Evolutionary conservation across 2,888 invertebrate genomes (phyloP).

Genomic region (Leptarthrus brevirostris): DNA sequence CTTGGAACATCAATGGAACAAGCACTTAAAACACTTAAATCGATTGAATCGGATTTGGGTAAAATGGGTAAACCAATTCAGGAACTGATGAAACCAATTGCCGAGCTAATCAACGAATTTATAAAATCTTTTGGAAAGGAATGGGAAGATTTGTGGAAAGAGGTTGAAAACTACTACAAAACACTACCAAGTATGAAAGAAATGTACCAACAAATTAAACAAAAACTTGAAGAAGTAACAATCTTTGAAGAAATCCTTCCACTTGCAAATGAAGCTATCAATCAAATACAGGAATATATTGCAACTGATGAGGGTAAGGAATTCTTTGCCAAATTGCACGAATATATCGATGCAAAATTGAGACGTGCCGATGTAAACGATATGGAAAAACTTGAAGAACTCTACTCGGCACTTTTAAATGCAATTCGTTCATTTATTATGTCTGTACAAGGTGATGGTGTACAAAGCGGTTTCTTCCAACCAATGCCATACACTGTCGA

Average conservation of each 20-base stretch:
- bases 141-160: constrained; percentile 58
- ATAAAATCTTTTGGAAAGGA: constrained; percentile 63
- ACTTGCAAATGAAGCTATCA: constrained; percentile 67
- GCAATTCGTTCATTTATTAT: constrained; percentile 69
- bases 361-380: constrained; percentile 73
- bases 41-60: constrained; percentile 61
- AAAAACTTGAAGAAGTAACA: constrained; percentile 8
- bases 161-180: constrained; percentile 68
- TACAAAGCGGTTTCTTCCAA: constrained; percentile 51
- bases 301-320: constrained; percentile 75
- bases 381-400: constrained; percentile 71
- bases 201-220: constrained; percentile 57
- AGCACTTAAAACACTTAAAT: constrained; percentile 58
- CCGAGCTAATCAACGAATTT: constrained; percentile 65
- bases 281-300: constrained; percentile 70
- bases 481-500: constrained; percentile 65
- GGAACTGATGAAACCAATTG: constrained; percentile 63
- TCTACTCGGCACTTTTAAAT: constrained; percentile 71
- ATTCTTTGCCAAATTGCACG: constrained; percentile 71
- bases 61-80: constrained; percentile 65
- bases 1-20: constrained; percentile 56
- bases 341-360: constrained; percentile 76
- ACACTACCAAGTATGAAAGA: constrained; percentile 67
- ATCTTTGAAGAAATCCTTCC: constrained; percentile 13
- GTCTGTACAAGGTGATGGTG: constrained; percentile 53